Evolutionary conservation across 2,113 vertebrate species (phyloP).

Genomic region (Sisor rabdophorus): DNA sequence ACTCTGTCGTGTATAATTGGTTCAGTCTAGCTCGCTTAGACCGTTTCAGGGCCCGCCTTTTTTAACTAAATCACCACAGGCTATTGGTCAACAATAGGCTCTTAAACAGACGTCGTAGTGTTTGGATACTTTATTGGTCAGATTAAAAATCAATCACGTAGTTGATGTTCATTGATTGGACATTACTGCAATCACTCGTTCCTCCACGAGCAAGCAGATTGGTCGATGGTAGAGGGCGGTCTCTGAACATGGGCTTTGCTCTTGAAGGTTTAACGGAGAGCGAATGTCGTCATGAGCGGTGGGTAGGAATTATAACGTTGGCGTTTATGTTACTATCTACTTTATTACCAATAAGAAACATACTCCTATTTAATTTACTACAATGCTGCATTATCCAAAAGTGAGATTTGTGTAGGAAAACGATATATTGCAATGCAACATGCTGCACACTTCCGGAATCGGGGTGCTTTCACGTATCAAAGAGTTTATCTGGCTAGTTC

Average conservation of each 20-base stretch:
- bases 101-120: slow-evolving; percentile 17
- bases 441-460: slow-evolving; percentile 67
- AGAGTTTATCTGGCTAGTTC: slow-evolving; percentile 70
- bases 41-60: slow-evolving; percentile 41
- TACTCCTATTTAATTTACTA: slow-evolving; percentile 38
- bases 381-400: slow-evolving; percentile 15
- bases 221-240: slow-evolving; percentile 64
- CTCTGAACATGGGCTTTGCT: slow-evolving; percentile 61
- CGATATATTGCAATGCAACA: slow-evolving; percentile 14
- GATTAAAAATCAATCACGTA: slow-evolving; percentile 53
- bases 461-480: slow-evolving; percentile 69
- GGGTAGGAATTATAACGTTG: slow-evolving; percentile 80
- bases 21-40: slow-evolving; percentile 5
- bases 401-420: slow-evolving; percentile 41
- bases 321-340: slow-evolving; percentile 75
- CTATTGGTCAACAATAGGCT: slow-evolving; percentile 56
- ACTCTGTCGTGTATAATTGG: slow-evolving; percentile 48
- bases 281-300: slow-evolving; percentile 84
- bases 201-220: slow-evolving; percentile 56
- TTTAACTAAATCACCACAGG: slow-evolving; percentile 13
- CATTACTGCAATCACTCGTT: slow-evolving; percentile 22
- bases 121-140: slow-evolving; percentile 5
- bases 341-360: slow-evolving; percentile 46
- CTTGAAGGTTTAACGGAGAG: slow-evolving; percentile 72
- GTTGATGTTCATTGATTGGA: slow-evolving; percentile 46